Base-by-base conservation (phyloP, 1,140 invertebrate genomes). In the Pentalonia nigronervosa region DNA sequence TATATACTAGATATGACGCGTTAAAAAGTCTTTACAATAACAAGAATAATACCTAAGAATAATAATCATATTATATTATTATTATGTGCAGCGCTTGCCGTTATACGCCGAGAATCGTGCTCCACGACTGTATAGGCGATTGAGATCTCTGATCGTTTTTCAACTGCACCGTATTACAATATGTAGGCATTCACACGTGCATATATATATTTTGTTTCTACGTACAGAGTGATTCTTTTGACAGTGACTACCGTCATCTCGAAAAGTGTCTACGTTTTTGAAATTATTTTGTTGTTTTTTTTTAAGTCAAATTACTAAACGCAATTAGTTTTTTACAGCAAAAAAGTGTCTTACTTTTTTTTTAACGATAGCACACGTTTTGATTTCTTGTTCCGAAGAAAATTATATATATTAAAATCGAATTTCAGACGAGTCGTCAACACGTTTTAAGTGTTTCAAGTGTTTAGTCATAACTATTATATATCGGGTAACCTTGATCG, bases 71-170 rank as follows among this genome's bases (percentile, higher is more conserved):
- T 34, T 36, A 36, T 20, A 36, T 20, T 60, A 60, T 60, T 60
- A 67, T 30, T 67, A 30, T 14, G 60, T 17, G 23, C 30, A 30
- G 60, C 30, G 56, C 30, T 30, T 3, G 56, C 60, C 60, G 30
- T 67, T 67, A 67, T 20, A 36, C 83, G 83, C 36, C 83, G 83
- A 84, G 45, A 87, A 87, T 87, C 86, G 86, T 87, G 86, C 30
- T n/a, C 41, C 47, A 87, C 86, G 86, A 48, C 41, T 48, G 4
- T 50, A 36, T 17, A 36, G 30, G 11, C 86, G 86, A 87, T 87
- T 21, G 30, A 48, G 86, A 87, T 87, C 86, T 87, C 11, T 87
- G 45, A 87, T 48, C 86, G 86, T 87, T 48, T 87, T 48, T 30
- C 25, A 47, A 87, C 86, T 47, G 41, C 86, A 36, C 60, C 60